Percentiles rank a stretch among this genome's conserved stretches.
Conservation (phyloP, 1,140 invertebrate species). For the Drosophila simulans region DNA sequence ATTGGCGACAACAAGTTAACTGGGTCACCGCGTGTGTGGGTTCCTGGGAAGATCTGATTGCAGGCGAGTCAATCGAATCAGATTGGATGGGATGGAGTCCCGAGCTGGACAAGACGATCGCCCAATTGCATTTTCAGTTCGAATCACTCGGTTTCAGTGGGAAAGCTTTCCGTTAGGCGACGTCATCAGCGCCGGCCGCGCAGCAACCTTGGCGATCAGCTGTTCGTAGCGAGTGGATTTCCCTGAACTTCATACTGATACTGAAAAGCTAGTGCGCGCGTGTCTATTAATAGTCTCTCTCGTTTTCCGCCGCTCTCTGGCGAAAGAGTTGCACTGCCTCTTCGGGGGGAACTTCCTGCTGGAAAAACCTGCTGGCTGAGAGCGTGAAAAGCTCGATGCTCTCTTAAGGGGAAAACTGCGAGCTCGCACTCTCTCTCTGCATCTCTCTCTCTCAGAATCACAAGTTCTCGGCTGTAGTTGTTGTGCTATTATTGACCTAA, state of each 20-base stretch:
- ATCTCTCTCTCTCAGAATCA: constrained; percentile 32
- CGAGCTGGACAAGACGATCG: constrained; percentile 7
- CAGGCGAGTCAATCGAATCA: constrained; percentile 7
- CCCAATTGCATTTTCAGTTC: constrained; percentile 71
- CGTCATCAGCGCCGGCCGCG: constrained; percentile 27
- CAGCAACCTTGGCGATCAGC: constrained; percentile 70
- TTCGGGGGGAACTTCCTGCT: constrained; percentile 52
- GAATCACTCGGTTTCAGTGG: constrained; percentile 16
- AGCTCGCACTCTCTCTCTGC: background rate
- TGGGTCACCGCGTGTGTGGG: constrained; percentile 67
- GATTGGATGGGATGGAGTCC: background rate
- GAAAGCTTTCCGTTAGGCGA: constrained; percentile 75
- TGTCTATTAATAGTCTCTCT: constrained; percentile 65
- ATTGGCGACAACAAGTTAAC: constrained; percentile 53
- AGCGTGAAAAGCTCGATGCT: constrained; percentile 39
- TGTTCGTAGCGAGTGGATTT: constrained; percentile 66
- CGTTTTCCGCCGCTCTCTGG: background rate
- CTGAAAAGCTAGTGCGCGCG: constrained; percentile 62
- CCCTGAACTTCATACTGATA: constrained; percentile 77
- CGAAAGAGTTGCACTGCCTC: no score
- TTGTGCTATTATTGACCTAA: constrained; percentile 84
- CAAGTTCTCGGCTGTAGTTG: constrained; percentile 52
- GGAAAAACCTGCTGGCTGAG: constrained; percentile 40
- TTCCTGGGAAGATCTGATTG: constrained; percentile 49
- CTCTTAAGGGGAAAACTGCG: constrained; percentile 23